Evolutionary conservation across 2,113 vertebrate genomes (phyloP).

Genomic region (Gymnocephalus cernua): DNA sequence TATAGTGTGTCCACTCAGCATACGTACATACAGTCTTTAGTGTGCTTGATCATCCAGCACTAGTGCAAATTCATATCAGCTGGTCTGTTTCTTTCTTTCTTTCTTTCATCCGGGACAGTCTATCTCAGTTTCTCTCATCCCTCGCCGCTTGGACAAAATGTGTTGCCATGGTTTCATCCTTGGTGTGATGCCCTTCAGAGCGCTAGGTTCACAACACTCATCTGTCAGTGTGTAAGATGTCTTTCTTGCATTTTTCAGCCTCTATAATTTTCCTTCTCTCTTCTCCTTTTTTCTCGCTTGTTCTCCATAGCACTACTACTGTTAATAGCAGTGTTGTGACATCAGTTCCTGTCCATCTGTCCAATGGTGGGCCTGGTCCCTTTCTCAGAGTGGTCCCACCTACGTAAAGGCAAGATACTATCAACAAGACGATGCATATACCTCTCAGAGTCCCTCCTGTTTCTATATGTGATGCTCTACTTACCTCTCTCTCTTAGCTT

Average conservation of each 20-base stretch:
- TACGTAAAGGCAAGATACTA: conserved; percentile 39
- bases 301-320: conserved; percentile 40
- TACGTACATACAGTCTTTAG: conserved; percentile 77
- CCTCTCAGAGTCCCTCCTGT: neutral
- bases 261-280: conserved; percentile 35
- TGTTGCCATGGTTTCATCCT: conserved; percentile 81
- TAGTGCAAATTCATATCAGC: conserved; percentile 84
- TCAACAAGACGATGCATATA: conserved; percentile 25
- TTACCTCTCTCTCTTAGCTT: conserved; percentile 72
- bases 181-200: conserved; percentile 76
- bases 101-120: conserved; percentile 55
- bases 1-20: conserved; percentile 77
- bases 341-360: conserved; percentile 66
- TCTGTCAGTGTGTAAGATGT: conserved; percentile 62
- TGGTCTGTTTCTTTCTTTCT: conserved; percentile 75
- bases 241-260: conserved; percentile 59
- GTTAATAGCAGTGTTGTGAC: conserved; percentile 53
- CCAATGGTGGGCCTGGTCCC: conserved; percentile 68
- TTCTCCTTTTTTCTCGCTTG: conserved; percentile 8
- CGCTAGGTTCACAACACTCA: conserved; percentile 63
- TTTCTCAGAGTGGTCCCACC: conserved; percentile 72
- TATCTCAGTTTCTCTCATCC: conserved; percentile 64
- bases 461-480: conserved; percentile 22
- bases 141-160: conserved; percentile 65
- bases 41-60: conserved; percentile 82